Percentiles rank a stretch among this genome's conserved stretches.
phyloP scores from a whole-genome alignment of 2,888 invertebrate species.

The Habrosyne pyritoides region DNA sequence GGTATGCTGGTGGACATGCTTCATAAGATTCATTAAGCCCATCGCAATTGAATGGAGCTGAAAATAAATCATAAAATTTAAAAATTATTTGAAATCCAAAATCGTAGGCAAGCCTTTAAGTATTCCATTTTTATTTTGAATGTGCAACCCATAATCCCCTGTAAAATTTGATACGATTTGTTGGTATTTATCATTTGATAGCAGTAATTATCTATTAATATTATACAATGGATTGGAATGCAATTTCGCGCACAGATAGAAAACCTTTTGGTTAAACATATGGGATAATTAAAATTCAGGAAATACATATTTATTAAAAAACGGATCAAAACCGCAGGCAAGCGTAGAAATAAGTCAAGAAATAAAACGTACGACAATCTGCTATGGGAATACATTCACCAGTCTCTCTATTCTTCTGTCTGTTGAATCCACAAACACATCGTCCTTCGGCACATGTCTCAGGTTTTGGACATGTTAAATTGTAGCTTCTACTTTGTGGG shows the following conservation, averaged over 20 bases:
- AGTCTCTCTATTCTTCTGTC: conserved; percentile 22
- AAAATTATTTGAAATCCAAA: not conserved
- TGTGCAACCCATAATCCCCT: no score
- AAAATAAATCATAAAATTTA: not conserved
- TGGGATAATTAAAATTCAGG: no score
- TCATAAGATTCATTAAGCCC: not conserved
- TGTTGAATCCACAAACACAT: conserved; percentile 28
- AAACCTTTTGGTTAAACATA: no score
- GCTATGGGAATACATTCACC: conserved; percentile 27
- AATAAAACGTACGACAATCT: conserved; percentile 21
- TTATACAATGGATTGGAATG: no score
- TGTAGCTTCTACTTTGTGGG: conserved; percentile 20
- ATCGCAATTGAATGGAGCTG: not conserved
- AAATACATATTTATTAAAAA: no score
- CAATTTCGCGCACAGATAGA: no score
- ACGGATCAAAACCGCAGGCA: no score
- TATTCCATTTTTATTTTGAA: no score
- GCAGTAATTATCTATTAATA: no score
- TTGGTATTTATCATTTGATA: no score
- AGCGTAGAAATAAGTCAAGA: not conserved
- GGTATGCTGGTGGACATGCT: not conserved
- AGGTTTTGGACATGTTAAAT: conserved; percentile 20
- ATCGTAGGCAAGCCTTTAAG: no score
- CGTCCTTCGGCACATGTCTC: conserved; percentile 26
- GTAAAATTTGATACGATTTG: no score